phyloP scores from a whole-genome alignment of 1,140 invertebrate genomes.

The Drosophila mayri region DNA sequence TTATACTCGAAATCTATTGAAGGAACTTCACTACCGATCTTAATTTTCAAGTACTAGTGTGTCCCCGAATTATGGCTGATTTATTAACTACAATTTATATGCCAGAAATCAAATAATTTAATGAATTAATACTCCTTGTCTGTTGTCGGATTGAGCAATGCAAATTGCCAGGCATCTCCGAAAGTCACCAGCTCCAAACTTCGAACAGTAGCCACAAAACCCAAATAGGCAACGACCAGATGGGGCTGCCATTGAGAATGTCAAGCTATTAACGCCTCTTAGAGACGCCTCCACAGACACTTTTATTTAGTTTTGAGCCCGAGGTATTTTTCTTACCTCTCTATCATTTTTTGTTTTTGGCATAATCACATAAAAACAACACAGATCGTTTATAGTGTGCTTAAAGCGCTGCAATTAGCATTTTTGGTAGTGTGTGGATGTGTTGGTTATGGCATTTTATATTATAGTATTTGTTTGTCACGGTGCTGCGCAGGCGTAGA shows the following conservation, averaged over 20 bases:
- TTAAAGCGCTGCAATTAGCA: constrained; percentile 71
- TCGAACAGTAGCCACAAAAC: constrained; percentile 64
- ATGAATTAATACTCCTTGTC: constrained; percentile 22
- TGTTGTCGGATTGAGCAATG: constrained; percentile 34
- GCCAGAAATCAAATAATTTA: constrained; percentile 44
- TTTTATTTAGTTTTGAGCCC: constrained; percentile 32
- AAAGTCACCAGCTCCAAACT: constrained; percentile 31
- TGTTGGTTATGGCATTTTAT: constrained; percentile 17
- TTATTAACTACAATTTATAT: constrained; percentile 48
- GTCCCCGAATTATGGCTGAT: not conserved
- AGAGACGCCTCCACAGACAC: constrained; percentile 80
- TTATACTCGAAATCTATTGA: not conserved
- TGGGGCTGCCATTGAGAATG: constrained; percentile 70
- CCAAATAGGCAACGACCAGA: constrained; percentile 69
- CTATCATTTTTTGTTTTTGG: constrained; percentile 37
- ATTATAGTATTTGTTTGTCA: constrained; percentile 48
- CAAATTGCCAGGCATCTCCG: constrained; percentile 40
- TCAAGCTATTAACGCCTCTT: constrained; percentile 82
- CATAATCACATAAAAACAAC: constrained; percentile 64
- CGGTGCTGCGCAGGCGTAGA: constrained; percentile 71
- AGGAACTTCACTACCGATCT: not conserved
- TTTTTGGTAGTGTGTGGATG: constrained; percentile 52
- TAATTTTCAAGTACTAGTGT: not conserved
- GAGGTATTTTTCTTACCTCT: constrained; percentile 51
- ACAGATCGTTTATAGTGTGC: constrained; percentile 58